Evolutionary conservation across 1,140 invertebrate genomes (phyloP).

Genomic region (Tetragnatha versicolor): DNA sequence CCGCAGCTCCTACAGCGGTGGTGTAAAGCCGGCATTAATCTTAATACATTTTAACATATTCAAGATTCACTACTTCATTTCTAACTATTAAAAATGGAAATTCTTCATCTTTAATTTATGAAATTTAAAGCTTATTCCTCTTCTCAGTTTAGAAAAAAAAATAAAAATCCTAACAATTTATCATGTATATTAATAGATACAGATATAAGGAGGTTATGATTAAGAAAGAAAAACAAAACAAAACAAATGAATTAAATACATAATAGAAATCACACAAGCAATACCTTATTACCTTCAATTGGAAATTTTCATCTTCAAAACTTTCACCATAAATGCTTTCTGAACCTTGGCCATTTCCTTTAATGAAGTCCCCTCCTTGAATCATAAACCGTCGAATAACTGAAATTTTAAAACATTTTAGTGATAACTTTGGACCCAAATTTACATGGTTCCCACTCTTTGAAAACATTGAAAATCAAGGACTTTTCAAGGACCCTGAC

Average conservation of each 20-base stretch:
- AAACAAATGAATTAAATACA: too few relatives aligned
- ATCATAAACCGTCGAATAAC: conserved; percentile 71
- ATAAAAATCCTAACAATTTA: background rate
- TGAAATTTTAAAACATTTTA: too few relatives aligned
- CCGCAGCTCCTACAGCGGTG: too few relatives aligned
- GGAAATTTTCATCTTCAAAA: conserved; percentile 92
- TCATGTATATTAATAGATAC: background rate
- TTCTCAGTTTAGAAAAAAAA: background rate
- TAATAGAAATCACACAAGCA: background rate
- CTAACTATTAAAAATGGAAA: background rate
- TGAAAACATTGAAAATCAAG: too few relatives aligned
- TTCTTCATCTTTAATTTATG: background rate
- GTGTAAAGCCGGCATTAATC: too few relatives aligned
- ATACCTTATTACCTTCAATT: conserved; percentile 66
- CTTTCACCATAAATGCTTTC: conserved; percentile 91
- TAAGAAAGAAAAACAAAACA: too few relatives aligned
- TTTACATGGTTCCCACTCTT: too few relatives aligned
- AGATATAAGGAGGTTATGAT: background rate
- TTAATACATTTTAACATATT: too few relatives aligned
- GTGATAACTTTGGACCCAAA: too few relatives aligned
- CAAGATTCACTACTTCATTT: too few relatives aligned
- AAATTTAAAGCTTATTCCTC: background rate
- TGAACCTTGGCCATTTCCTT: conserved; percentile 83
- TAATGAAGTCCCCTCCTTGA: conserved; percentile 84
- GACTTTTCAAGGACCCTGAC: too few relatives aligned